Base-by-base conservation (phyloP, 1,140 invertebrate genomes). In the Trichonephila clavata region DNA sequence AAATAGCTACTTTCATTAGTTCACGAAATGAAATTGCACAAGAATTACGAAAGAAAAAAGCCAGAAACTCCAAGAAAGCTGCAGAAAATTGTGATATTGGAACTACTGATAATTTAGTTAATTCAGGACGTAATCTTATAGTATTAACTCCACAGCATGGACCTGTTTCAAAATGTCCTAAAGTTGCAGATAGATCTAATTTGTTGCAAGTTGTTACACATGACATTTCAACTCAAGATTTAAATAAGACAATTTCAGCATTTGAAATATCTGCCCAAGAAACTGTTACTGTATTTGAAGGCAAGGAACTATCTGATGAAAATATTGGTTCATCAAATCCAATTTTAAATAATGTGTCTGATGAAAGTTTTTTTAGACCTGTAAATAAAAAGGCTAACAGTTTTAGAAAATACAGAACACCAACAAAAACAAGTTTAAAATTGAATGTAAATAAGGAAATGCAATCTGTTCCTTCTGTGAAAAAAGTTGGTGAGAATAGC, bases 1-100 rank as follows among this genome's bases (percentile, higher is more conserved):
- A 32, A 61, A 87, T 63, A 7, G 24, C 20, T 32, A 87, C 86
- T 4, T 87, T 87, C 21, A 63, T 87, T 39, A 87, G 13, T 21
- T 60, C 83, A 59, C 71, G 80, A 83, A 83, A 83, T 21, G 32
- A 50, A 50, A 50, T 7, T 83, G 80, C 80, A 0, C 80, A 84
- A 84, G 50, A 84, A 1, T 57, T 84, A 21, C 39, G 27, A 4
- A 77, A 18, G 71, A 77, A 77, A 77, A 77, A 77, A 32, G 27
- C 71, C 32, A 77, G 27, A 77, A 77, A 77, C 18, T 32, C 71
- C 0, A 39, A 63, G 21, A 63, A 63, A 63, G 21, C 18, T 77
- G 27, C 18, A 13, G 71, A 77, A 32, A 71, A 6, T 21, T 20
- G 61, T 16, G 71, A 77, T 7, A 32, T 13, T 77, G 14, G 6